These are phyloP conservation scores for Tachuris rubrigastra DNA, from an alignment of 2,113 vertebrate species.

Conservation along the genomic window DNA sequence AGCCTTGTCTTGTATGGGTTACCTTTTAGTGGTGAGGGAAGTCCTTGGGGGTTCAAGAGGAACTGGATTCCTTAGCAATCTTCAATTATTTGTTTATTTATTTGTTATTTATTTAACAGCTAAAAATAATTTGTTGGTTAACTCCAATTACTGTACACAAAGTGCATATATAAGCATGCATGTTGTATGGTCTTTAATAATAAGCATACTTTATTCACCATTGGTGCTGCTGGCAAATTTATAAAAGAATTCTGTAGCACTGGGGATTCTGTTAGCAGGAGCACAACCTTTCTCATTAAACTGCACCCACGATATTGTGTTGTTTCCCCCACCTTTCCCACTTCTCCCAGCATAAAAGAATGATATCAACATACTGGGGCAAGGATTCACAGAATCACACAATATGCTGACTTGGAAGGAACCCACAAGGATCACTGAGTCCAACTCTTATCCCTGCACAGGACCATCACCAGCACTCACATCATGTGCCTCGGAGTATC, in stretches of 20 bases:
- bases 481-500: neutral
- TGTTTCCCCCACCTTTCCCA: neutral
- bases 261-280: neutral
- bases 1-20: neutral
- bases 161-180: rapidly evolving
- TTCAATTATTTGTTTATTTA: neutral
- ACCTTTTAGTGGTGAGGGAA: neutral
- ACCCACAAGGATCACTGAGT: neutral
- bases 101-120: neutral
- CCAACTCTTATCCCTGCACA: neutral
- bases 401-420: neutral
- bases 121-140: neutral
- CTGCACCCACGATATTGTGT: neutral
- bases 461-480: neutral
- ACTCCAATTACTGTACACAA: neutral
- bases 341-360: neutral
- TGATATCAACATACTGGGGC: neutral
- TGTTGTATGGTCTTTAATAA: neutral
- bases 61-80: neutral
- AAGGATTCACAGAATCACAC: neutral
- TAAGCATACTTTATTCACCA: neutral
- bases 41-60: neutral
- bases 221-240: neutral
- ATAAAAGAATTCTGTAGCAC: neutral
- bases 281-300: neutral